These are phyloP conservation scores for Periophthalmus modestus DNA, from an alignment of 2,113 vertebrate species.

Conservation along the genomic window DNA sequence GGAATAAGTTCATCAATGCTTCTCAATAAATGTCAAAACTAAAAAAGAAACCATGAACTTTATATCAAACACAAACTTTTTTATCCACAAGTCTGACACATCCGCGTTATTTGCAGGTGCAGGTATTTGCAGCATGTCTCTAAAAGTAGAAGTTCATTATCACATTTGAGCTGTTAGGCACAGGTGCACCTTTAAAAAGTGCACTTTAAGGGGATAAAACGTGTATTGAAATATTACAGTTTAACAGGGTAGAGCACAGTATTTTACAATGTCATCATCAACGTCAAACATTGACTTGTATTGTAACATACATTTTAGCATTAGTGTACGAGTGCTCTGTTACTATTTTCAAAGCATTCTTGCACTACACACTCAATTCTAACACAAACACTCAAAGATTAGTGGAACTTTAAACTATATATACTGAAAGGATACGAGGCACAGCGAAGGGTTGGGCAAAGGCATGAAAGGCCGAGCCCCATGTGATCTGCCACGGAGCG, in stretches of 20 bases:
- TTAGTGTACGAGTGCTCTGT: too few relatives aligned
- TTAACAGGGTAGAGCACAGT: too few relatives aligned
- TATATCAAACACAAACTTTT: not conserved
- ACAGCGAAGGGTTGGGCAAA: constrained; percentile 98
- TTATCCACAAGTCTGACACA: not conserved
- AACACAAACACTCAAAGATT: too few relatives aligned
- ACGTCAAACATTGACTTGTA: too few relatives aligned
- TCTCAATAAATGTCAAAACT: not conserved
- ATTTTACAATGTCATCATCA: too few relatives aligned
- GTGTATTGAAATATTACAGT: too few relatives aligned
- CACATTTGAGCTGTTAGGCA: constrained; percentile 5
- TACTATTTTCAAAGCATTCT: too few relatives aligned
- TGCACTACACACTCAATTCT: too few relatives aligned
- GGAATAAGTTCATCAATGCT: constrained; percentile 21
- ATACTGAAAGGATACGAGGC: constrained; percentile 91
- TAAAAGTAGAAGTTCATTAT: not conserved
- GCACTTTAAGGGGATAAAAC: not conserved
- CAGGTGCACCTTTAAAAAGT: not conserved
- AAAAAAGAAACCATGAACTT: not conserved
- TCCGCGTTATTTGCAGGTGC: not conserved
- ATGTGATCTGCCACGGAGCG: constrained; percentile 97
- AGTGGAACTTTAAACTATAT: not conserved
- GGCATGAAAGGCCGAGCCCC: constrained; percentile 98
- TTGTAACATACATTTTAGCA: too few relatives aligned
- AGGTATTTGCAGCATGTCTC: not conserved